Base-by-base conservation (phyloP, 2,888 invertebrate species). In the Chirona hameri region DNA sequence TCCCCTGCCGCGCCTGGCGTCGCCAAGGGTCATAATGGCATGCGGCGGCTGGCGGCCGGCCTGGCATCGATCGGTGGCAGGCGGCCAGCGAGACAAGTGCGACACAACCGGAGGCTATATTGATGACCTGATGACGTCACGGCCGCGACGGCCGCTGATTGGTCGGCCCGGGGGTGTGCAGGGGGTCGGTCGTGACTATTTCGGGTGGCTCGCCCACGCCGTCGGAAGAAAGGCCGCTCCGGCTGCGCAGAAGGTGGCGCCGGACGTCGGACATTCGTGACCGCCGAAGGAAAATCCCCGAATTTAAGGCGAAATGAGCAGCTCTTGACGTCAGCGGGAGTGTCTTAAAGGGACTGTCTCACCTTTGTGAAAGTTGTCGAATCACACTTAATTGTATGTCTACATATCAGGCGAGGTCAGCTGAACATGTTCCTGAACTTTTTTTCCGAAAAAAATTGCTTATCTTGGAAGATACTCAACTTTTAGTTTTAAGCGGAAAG, bases 61-160 rank as follows among this genome's bases (percentile, higher is more conserved):
- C 72, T 5, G 31, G 18, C 31, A 72, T 72, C 72, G 72, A 72
- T 72, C 72, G 18, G 5, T 24, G 31, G 21, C 72, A 18, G 10
- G 31, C 21, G 5, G n/a, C 29, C 24, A 31, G 31, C 4, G 31
- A 18, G 72, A 72, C 76, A 76, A 76, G 39, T 76, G 76, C 76
- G 76, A 76, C 76, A 46, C 76, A 46, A 39, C 76, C 39, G 76
- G 9, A 21, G 76, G 24, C 76, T 76, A 76, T 46, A 76, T 76
- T 24, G 76, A 76, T 24, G 76, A 46, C 46, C 76, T 76, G 76
- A 9, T 76, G 76, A 76, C 76, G 76, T 76, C 76, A 76, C 39
- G 39, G 39, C 39, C 39, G 21, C 14, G 39, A 5, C 31, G 24
- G 7, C 39, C 76, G 39, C 46, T 21, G 46, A 76, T 76, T 76